Evolutionary conservation across 2,113 vertebrate species (phyloP), one percentile per base, ranked within the genome.

Genomic region (Forbesichthys agassizii): DNA sequence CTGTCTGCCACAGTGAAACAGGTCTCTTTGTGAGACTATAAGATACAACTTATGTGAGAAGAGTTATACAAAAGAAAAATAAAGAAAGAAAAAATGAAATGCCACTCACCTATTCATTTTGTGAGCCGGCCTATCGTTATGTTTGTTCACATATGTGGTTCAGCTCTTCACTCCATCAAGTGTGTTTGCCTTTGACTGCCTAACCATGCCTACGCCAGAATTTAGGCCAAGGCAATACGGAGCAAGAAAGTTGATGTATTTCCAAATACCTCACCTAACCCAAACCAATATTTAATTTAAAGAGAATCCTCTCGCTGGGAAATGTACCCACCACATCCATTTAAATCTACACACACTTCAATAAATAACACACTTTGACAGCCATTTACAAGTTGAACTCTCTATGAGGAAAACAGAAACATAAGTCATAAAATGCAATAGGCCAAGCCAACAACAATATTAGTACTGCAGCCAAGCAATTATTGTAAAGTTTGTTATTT

Each of bases 181-280:
- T 46, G 68, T 74, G 68, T 83, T 84, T 78, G 87, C 82, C 86
- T 93, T 92, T 90, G 84, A 92, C 91, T 82, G 81, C 70, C 46
- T 66, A 71, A 81, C 63, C 55, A 63, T 57, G 61, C 53, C 52
- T 27, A 36, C 18, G 65, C 62, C 9, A 58, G n/a, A 58, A 33
- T 14, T 48, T 10, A 79, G 65, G 67, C 64, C 77, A 66, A 63
- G 73, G 53, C 56, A 52, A 42, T 10, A 54, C 11, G 10, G 49
- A 63, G 49, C 14, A 55, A 48, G 5, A 49, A 55, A 46, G 11
- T 18, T 18, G 4, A 27, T 27, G 56, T 18, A 62, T 7, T 16
- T n/a, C 14, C 54, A 56, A 11, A 18, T 18, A 42, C 36, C 7
- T 42, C 7, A 42, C 36, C 36, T 42, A 42, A 42, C 36, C 36